Evolutionary conservation across 2,888 invertebrate genomes (phyloP).

Genomic region (Anodontia alba): DNA sequence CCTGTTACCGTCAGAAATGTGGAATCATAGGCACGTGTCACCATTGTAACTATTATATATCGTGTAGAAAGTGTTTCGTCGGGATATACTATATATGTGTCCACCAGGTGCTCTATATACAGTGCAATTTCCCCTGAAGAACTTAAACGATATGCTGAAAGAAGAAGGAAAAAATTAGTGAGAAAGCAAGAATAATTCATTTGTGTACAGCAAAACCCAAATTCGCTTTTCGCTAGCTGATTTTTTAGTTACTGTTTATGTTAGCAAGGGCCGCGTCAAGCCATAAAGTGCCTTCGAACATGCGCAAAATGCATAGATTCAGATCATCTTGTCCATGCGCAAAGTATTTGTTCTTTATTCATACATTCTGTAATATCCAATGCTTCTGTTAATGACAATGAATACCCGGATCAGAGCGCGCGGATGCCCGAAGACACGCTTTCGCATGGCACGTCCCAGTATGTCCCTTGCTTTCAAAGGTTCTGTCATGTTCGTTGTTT

Average conservation of each 20-base stretch:
- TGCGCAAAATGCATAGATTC: no score
- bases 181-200: neutral
- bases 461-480: no score
- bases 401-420: no score
- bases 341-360: no score
- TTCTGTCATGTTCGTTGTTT: no score
- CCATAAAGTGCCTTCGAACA: no score
- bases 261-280: no score
- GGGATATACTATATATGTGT: slow-evolving; percentile 40
- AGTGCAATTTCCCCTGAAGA: slow-evolving; percentile 37
- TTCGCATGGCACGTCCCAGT: no score
- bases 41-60: slow-evolving; percentile 28
- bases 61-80: slow-evolving; percentile 35
- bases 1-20: slow-evolving; percentile 47
- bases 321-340: no score
- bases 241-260: neutral
- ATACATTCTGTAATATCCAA: no score
- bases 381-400: no score
- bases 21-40: slow-evolving; percentile 21
- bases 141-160: slow-evolving; percentile 39
- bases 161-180: neutral
- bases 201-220: neutral
- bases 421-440: no score
- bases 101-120: slow-evolving; percentile 38
- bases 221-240: neutral